Evolutionary conservation across 2,888 invertebrate species (phyloP).

Genomic region (Eupithecia inturbata): DNA sequence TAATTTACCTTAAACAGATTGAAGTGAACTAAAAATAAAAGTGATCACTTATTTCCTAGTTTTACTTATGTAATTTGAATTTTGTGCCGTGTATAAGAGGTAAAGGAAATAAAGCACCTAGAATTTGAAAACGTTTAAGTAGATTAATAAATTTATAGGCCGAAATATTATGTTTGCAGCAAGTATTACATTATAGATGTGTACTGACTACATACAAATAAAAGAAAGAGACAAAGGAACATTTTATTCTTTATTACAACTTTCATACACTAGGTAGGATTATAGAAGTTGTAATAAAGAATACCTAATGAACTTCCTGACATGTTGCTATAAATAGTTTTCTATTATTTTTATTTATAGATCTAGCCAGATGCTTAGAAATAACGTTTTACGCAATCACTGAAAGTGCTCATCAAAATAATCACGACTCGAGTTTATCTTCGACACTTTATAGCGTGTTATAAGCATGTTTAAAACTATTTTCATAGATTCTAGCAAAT

Average conservation of each 20-base stretch:
- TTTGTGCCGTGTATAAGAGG: no score
- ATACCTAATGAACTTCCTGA: neutral
- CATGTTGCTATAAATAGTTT: constrained; percentile 65
- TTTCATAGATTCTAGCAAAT: neutral
- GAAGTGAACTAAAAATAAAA: no score
- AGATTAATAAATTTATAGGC: neutral
- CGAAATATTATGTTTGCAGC: neutral
- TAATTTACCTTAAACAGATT: no score
- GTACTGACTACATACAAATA: neutral
- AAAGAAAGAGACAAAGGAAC: neutral
- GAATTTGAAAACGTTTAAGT: no score
- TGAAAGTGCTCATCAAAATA: constrained; percentile 38
- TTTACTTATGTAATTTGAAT: no score
- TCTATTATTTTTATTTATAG: constrained; percentile 32
- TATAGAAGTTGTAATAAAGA: neutral
- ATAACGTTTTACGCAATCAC: constrained; percentile 21
- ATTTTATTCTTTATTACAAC: no score
- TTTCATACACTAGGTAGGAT: no score
- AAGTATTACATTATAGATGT: neutral
- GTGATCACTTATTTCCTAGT: no score
- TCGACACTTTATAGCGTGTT: constrained; percentile 17
- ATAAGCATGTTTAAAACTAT: neutral
- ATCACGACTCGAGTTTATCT: constrained; percentile 38
- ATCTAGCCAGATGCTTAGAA: constrained; percentile 10
- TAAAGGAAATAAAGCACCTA: no score